These are phyloP conservation scores for Podarcis raffonei DNA, from an alignment of 2,113 vertebrate genomes.

Conservation along the genomic window DNA sequence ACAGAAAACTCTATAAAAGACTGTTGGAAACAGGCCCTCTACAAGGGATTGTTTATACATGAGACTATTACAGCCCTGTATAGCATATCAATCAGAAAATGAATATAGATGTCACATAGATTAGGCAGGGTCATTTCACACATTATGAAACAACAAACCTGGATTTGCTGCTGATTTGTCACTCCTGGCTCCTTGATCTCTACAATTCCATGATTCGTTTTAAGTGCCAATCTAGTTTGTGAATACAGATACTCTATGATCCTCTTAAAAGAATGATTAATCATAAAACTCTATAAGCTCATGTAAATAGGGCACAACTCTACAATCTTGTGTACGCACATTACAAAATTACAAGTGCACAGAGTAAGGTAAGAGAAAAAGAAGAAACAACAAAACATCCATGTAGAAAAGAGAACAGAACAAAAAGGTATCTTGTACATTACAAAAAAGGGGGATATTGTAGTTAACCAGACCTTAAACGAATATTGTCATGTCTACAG, in stretches of 20 bases:
- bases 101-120: background rate
- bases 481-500: too few species aligned
- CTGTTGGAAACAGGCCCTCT: too few species aligned
- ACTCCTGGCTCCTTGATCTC: background rate
- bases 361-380: too few species aligned
- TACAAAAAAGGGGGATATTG: too few species aligned
- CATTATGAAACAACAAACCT: background rate
- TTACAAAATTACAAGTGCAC: too few species aligned
- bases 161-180: background rate
- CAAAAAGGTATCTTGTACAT: too few species aligned
- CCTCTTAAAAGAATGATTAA: background rate
- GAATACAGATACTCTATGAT: background rate
- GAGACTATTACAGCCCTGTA: background rate
- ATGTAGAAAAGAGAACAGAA: too few species aligned
- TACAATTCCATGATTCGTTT: background rate
- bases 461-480: too few species aligned
- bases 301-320: background rate
- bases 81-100: too few species aligned
- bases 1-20: background rate
- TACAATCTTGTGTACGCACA: too few species aligned
- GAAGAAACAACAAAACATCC: too few species aligned
- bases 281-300: background rate
- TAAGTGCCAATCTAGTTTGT: background rate
- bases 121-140: background rate
- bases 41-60: background rate